Base-by-base conservation (phyloP, 2,113 vertebrate species). In the Corvus cornix region DNA sequence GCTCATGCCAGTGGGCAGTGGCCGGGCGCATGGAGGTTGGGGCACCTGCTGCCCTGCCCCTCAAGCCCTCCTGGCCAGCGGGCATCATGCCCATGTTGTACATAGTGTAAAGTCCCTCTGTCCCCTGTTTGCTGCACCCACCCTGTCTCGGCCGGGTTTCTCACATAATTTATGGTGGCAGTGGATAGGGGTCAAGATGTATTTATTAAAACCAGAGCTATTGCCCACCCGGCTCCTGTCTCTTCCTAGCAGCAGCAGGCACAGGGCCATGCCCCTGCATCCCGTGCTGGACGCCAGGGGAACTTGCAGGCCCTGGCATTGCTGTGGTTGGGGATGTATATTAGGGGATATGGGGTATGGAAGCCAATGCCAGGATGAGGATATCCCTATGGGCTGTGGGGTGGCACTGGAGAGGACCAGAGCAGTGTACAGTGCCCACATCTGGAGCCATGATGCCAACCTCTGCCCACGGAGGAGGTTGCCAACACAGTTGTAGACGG, bases 121-220 rank as follows among this genome's bases (percentile, higher is more conserved):
- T 12, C 7, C 67, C 79, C 86, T 6, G 1, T 85, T 82, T 20
- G 0, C 79, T 82, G 84, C 6, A 20, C 59, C 64, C 4, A 1
- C 43, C 55, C 73, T 3, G 18, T 64, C 79, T 82, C 0, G 0
- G 41, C 81, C 3, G 1, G 88, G 62, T 76, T 90, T 8, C 31
- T 81, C 89, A 49, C 67, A 16, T 97, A 96, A 97, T 93, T 97
- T 97, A 97, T 97, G 92, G 88, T 92, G 93, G 56, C 60, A 2
- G 7, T 14, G 69, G 46, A 74, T 0, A 2, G 89, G 87, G 84
- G 35, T 63, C 72, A 55, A 19, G 3, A 73, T 94, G 81, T 97
- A 97, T 97, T 97, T 97, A 97, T 97, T 97, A 96, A 97, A 95
- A 74, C 23, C 82, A 93, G 85, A 96, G 82, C 15, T 93, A 95